Percentiles rank a stretch among this genome's conserved stretches.
Evolutionary conservation across 2,113 vertebrate species (phyloP).

Genomic region (Suricata suricatta): DNA sequence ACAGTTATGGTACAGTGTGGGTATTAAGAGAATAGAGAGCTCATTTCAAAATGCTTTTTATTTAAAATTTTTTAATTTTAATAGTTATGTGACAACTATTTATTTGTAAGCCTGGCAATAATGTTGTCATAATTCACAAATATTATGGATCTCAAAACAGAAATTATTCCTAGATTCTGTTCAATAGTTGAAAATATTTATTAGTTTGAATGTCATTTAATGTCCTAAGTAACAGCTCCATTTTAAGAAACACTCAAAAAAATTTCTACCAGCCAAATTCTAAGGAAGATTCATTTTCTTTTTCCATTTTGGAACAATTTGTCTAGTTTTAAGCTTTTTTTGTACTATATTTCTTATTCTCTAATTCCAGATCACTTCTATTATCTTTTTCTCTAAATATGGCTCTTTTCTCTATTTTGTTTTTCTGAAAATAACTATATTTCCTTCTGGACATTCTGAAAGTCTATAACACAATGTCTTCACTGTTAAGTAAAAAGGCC

Average conservation of each 20-base stretch:
- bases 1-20: background rate
- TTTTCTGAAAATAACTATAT: background rate
- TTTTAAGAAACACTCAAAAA: background rate
- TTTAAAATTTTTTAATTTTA: slow-evolving; percentile 31
- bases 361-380: background rate
- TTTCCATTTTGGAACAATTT: background rate
- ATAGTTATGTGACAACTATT: background rate
- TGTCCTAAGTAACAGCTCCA: background rate
- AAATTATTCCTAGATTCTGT: slow-evolving; percentile 20
- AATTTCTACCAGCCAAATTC: background rate
- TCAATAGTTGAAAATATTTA: background rate
- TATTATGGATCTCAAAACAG: slow-evolving; percentile 4
- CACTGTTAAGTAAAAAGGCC: background rate
- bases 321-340: background rate
- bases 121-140: background rate
- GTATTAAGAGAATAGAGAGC: background rate
- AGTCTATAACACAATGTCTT: background rate
- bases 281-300: background rate
- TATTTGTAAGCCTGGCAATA: background rate
- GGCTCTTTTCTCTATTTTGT: background rate
- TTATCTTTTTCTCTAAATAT: background rate
- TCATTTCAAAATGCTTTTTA: slow-evolving; percentile 8
- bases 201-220: background rate
- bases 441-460: background rate
- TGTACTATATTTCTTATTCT: background rate